These are phyloP conservation scores for Falco cherrug DNA, from an alignment of 2,797 vertebrate genomes.

Conservation along the genomic window DNA sequence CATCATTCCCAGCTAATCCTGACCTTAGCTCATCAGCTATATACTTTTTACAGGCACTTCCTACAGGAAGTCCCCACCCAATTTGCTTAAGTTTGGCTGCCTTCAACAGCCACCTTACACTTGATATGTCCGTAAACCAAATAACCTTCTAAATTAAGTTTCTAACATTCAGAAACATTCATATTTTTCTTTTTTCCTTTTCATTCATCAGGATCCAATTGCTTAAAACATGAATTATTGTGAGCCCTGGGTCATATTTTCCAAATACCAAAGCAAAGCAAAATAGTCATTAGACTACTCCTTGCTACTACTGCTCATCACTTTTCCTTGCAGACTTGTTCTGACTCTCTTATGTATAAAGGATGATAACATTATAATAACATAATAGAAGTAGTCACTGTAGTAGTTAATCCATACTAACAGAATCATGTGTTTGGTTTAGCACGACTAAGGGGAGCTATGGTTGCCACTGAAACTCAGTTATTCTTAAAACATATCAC, in stretches of 20 bases:
- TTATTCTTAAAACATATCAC: neutral
- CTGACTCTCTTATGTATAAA: neutral
- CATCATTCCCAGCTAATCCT: neutral
- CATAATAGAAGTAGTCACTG: neutral
- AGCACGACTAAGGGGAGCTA: neutral
- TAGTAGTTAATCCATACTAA: neutral
- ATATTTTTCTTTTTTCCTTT: neutral
- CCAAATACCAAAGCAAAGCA: neutral
- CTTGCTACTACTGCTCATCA: neutral
- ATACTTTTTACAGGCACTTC: neutral
- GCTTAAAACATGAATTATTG: neutral
- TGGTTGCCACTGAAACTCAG: neutral
- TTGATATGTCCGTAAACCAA: neutral
- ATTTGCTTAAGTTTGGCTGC: neutral
- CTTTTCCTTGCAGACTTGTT: neutral
- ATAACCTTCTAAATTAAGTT: neutral
- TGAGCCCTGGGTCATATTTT: neutral
- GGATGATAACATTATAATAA: neutral
- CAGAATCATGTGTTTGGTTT: neutral
- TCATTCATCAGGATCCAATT: neutral
- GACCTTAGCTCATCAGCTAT: neutral
- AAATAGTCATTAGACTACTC: neutral
- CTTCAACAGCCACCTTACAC: neutral
- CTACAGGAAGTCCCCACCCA: neutral
- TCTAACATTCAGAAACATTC: neutral